Percentiles rank a stretch among this genome's conserved stretches.
Conservation (phyloP, 2,888 invertebrate genomes). For the Ferdinandea cuprea region DNA sequence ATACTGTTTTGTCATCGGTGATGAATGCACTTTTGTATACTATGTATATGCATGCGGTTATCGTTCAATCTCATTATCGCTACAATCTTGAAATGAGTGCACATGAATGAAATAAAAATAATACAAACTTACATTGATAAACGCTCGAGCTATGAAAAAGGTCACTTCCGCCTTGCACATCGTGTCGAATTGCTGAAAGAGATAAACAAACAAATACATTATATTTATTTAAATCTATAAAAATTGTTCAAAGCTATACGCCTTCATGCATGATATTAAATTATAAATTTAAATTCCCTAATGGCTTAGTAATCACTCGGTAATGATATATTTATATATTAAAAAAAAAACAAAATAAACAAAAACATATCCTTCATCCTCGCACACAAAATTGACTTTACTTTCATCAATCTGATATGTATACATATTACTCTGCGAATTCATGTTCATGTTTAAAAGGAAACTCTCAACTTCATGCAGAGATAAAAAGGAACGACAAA, state of each 20-base stretch:
- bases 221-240: not conserved
- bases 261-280: too few species aligned
- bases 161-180: conserved; percentile 91
- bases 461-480: not conserved
- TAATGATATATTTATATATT: too few species aligned
- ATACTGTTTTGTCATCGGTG: too few species aligned
- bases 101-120: not conserved
- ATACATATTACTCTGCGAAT: not conserved
- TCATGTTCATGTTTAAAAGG: conserved; percentile 11
- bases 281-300: too few species aligned
- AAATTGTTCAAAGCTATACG: too few species aligned
- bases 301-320: too few species aligned
- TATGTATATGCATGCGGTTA: too few species aligned
- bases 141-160: conserved; percentile 88
- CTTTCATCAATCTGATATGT: conserved; percentile 17
- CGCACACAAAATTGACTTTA: conserved; percentile 3
- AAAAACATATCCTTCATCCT: conserved; percentile 1
- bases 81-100: too few species aligned
- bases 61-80: too few species aligned
- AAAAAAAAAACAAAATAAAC: too few species aligned
- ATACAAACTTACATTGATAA: conserved; percentile 88
- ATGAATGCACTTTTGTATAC: too few species aligned
- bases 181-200: conserved; percentile 89
- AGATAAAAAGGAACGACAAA: not conserved
- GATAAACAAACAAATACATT: conserved; percentile 34